Base-by-base conservation (phyloP, 2,113 vertebrate species). In the Desmodus rotundus region DNA sequence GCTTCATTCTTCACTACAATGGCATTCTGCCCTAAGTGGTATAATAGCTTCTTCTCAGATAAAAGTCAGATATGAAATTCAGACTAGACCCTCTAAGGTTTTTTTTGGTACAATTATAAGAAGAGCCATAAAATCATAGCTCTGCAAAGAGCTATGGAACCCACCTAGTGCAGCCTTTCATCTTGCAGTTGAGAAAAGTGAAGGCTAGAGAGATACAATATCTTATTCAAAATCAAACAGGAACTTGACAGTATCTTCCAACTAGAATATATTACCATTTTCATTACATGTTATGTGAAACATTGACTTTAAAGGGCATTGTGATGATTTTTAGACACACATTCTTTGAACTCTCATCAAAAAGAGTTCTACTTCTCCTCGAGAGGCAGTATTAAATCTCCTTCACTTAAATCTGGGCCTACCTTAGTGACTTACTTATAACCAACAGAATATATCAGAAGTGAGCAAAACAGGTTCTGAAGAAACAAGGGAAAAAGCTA, bases 281-380 rank as follows among this genome's bases (percentile, higher is more conserved):
- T 65, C 33, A 24, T 33, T n/a, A 24, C 4, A 45, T 10, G 8
- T 10, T 28, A 26, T 5, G 0, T 68, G 68, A 58, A 67, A 54
- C 20, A 28, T 45, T 8, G 13, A n/a, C 38, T 78, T 0, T 54
- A 20, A 77, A 63, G 12, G 14, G 1, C 0, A 33, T 22, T 8
- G 24, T n/a, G 43, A 36, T 65, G 52, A 45, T 33, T 82, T 72
- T 65, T 82, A 76, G 41, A 77, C 8, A 77, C 0, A n/a, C 3
- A 28, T 65, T n/a, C 74, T 77, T 72, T 24, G 47, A 82, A 56
- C 3, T 9, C 33, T n/a, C 15, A 6, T 26, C 20, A 31, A 33
- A 54, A 89, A 31, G 15, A 47, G 15, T 31, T 74, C 73, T 28
- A 74, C 15, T 24, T 20, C 11, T 41, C 22, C 12, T 7, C 31